Conservation (phyloP, 2,888 invertebrate species). For the Latheticus oryzae region DNA sequence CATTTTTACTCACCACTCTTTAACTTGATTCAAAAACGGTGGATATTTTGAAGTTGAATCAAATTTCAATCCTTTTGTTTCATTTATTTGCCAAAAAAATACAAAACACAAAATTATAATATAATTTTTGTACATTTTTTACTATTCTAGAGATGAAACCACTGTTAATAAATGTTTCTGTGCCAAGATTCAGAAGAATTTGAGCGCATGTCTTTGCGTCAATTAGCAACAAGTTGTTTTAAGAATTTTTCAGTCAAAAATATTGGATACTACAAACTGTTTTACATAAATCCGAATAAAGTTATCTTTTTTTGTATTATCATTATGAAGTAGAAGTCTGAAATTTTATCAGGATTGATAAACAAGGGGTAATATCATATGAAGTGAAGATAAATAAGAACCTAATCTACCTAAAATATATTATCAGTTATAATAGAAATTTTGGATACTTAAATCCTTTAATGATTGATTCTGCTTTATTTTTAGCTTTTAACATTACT, state of each 20-base stretch:
- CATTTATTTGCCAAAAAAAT: slow-evolving; percentile 3
- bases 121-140: slow-evolving; percentile 15
- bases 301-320: too few species aligned
- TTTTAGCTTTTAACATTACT: too few species aligned
- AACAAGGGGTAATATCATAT: too few species aligned
- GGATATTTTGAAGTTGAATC: background rate
- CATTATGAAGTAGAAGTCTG: too few species aligned
- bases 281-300: too few species aligned
- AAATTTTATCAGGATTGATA: too few species aligned
- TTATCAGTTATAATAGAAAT: too few species aligned
- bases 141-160: background rate
- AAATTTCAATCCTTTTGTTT: slow-evolving; percentile 2
- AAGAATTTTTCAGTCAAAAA: slow-evolving; percentile 13
- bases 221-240: slow-evolving; percentile 40
- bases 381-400: too few species aligned
- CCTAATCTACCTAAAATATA: too few species aligned
- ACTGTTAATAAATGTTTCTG: slow-evolving; percentile 13
- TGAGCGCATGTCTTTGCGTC: slow-evolving; percentile 39
- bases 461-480: too few species aligned
- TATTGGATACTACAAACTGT: background rate
- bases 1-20: slow-evolving; percentile 9
- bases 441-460: too few species aligned
- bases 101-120: slow-evolving; percentile 10
- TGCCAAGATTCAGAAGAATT: slow-evolving; percentile 20
- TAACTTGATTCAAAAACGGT: slow-evolving; percentile 5